Evolutionary conservation across 2,797 vertebrate species (phyloP).

Genomic region (Podarcis siculus): DNA sequence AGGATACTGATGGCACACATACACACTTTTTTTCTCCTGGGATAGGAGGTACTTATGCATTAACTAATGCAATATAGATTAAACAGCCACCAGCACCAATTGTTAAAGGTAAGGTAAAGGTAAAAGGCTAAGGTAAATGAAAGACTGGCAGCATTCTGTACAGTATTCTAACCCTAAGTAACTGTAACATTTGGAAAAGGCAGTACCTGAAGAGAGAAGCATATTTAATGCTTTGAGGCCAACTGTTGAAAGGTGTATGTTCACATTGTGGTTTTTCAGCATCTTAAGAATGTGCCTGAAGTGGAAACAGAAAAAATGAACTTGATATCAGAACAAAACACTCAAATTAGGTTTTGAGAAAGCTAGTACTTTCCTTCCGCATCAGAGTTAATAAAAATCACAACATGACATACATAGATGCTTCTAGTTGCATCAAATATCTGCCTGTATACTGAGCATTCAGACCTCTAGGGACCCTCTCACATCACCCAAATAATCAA

Average conservation of each 20-base stretch:
- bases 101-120: no score
- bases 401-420: background rate
- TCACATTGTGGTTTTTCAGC: conserved; percentile 80
- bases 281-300: conserved; percentile 90
- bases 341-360: background rate
- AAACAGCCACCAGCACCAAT: background rate
- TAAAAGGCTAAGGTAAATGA: background rate
- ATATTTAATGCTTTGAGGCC: conserved; percentile 88
- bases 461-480: background rate
- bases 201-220: conserved; percentile 90
- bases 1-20: background rate
- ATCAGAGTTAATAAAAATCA: background rate
- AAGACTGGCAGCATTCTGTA: background rate
- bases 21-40: background rate
- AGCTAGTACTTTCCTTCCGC: background rate
- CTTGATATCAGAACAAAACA: conserved; percentile 13
- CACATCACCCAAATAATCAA: no score
- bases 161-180: background rate
- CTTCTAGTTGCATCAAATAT: background rate
- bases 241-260: conserved; percentile 78
- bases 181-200: conserved; percentile 29
- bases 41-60: no score
- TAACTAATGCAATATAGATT: background rate
- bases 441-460: background rate
- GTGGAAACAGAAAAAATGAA: background rate